Evolutionary conservation across 2,113 vertebrate species (phyloP).

Genomic region (Xenotilapia longispinis): DNA sequence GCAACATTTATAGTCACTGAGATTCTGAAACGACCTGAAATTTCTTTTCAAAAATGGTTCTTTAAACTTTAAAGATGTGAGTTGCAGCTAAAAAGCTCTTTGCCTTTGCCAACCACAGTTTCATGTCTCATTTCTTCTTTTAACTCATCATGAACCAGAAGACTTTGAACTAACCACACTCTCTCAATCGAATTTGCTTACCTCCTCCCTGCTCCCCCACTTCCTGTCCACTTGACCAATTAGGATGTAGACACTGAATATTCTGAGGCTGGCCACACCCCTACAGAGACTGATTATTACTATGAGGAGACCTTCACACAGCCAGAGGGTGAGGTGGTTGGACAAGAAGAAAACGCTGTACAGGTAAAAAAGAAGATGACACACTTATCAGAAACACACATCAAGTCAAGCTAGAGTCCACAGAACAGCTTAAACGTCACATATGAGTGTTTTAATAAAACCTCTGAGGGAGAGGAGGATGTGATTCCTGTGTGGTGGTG

Average conservation of each 20-base stretch:
- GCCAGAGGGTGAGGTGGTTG: constrained; percentile 68
- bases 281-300: constrained; percentile 75
- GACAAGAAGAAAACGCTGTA: constrained; percentile 52
- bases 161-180: constrained; percentile 64
- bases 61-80: constrained; percentile 48
- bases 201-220: constrained; percentile 60
- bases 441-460: fast-evolving
- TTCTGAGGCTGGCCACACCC: constrained; percentile 72
- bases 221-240: constrained; percentile 66
- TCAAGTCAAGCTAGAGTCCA: background rate
- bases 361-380: constrained; percentile 66
- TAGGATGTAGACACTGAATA: constrained; percentile 74
- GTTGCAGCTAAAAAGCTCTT: background rate
- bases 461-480: background rate
- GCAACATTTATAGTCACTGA: constrained; percentile 49
- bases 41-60: constrained; percentile 52
- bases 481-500: constrained; percentile 48
- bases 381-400: background rate
- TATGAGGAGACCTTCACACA: constrained; percentile 64
- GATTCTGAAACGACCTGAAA: constrained; percentile 19
- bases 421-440: background rate
- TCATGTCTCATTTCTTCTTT: constrained; percentile 56
- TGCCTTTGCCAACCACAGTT: constrained; percentile 35
- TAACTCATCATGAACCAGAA: constrained; percentile 43
- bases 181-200: constrained; percentile 69